Percentiles rank a stretch among this genome's conserved stretches.
These are phyloP conservation scores for Kryphioiulus occultus DNA, from an alignment of 2,888 invertebrate genomes.

Conservation along the genomic window DNA sequence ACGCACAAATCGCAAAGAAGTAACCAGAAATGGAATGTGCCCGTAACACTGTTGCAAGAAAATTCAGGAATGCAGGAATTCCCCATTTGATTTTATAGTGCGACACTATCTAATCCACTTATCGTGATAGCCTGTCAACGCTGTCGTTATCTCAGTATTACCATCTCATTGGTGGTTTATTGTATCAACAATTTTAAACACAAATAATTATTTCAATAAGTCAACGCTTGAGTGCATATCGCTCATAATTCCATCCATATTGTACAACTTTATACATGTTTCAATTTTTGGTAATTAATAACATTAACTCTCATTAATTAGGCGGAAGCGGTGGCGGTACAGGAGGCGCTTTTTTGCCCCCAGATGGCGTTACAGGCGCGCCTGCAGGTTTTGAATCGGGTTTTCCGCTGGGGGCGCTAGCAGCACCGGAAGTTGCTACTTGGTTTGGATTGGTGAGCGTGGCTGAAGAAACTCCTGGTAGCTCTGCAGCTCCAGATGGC, in stretches of 20 bases:
- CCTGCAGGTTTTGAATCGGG: background rate
- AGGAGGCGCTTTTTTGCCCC: background rate
- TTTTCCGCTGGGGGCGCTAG: background rate
- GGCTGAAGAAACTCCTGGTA: no score
- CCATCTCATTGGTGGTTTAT: background rate
- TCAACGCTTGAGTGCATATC: no score
- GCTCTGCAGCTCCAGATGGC: no score
- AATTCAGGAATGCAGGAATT: background rate
- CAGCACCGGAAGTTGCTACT: background rate
- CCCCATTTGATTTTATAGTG: background rate
- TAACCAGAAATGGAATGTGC: background rate
- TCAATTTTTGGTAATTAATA: background rate
- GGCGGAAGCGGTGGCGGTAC: background rate
- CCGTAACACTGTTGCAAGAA: background rate
- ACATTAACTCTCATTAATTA: background rate
- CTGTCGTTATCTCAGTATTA: background rate
- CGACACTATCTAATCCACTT: background rate
- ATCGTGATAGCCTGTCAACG: background rate
- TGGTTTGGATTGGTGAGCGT: no score
- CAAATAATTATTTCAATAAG: background rate
- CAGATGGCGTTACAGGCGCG: background rate
- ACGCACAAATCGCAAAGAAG: background rate
- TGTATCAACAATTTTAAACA: background rate
- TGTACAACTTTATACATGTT: no score
- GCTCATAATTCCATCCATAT: no score